Evolutionary conservation across 2,888 invertebrate genomes (phyloP), one percentile per base, ranked within the genome.

Genomic region (Hoplodrina ambigua): DNA sequence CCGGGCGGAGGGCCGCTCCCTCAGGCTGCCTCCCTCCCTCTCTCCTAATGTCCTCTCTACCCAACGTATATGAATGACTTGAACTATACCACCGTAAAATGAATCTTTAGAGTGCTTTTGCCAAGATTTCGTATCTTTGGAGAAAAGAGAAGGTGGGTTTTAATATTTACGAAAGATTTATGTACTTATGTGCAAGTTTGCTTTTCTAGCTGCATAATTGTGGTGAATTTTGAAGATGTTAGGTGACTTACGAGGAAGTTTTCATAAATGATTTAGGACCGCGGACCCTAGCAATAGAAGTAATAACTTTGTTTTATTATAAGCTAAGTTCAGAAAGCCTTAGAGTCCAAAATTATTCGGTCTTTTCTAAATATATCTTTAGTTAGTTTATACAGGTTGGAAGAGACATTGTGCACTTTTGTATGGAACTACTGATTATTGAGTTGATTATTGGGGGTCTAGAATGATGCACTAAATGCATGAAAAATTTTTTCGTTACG

Each of bases 1-100:
- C 94, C 92, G 90, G 85, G 91, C 85, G 91, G 79, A 92, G 93
- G 94, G 92, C 87, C 87, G 88, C 91, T 89, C 92, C 92, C 92
- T 90, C 88, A 75, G 89, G 84, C 75, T 87, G 82, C 63, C 78
- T 79, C 82, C 81, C 82, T 78, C 82, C 84, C 72, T 78, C 82
- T 83, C 72, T 83, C 83, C 82, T 85, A 83, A 85, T 86, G 85
- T 78, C 83, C 81, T 76, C 83, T 86, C 87, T 80, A 86, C 82
- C 82, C 78, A 73, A 85, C 89, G 86, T 90, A 88, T 90, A 91
- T 92, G 91, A 91, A 94, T 93, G 93, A 92, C 92, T 89, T 85
- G 86, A 86, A 86, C 85, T 89, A 78, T 80, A 81, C 75, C 81
- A 71, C 37, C 72, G 72, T 87, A 86, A 86, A 87, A 84, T 85